Evolutionary conservation across 2,797 vertebrate genomes (phyloP).

Genomic region (Hafferia zeledoni): DNA sequence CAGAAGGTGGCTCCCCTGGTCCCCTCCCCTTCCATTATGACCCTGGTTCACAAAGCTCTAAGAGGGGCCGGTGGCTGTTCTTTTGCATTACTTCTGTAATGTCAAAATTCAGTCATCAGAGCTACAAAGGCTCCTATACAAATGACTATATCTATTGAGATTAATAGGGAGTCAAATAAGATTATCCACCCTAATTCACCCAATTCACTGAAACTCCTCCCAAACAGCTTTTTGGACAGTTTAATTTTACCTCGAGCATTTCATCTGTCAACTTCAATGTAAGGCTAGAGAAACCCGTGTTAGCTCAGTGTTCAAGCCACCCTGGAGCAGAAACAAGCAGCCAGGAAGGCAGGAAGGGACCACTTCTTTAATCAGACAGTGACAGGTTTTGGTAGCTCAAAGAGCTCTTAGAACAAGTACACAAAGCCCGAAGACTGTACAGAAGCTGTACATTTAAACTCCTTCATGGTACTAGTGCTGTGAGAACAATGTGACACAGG

Average conservation of each 20-base stretch:
- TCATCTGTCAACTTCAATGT: neutral
- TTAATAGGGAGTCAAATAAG: neutral
- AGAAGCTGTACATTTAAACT: neutral
- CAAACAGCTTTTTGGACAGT: neutral
- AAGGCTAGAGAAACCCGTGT: neutral
- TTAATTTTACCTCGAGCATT: neutral
- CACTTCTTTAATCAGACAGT: neutral
- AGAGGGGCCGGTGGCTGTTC: neutral
- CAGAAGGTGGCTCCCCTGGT: neutral
- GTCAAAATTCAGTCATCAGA: neutral
- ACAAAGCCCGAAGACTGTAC: neutral
- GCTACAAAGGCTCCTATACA: neutral
- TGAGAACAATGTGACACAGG: accelerated
- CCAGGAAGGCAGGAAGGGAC: neutral
- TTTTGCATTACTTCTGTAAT: neutral
- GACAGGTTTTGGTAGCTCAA: neutral
- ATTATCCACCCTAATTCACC: neutral
- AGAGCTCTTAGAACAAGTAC: neutral
- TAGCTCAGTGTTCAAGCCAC: neutral
- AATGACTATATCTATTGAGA: accelerated
- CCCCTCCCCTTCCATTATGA: neutral
- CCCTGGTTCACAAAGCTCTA: neutral
- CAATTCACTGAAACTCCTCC: neutral
- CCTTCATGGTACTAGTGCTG: neutral
- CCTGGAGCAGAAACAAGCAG: neutral